These are phyloP conservation scores for Notiomystis cincta DNA, from an alignment of 2,113 vertebrate genomes.

Conservation along the genomic window DNA sequence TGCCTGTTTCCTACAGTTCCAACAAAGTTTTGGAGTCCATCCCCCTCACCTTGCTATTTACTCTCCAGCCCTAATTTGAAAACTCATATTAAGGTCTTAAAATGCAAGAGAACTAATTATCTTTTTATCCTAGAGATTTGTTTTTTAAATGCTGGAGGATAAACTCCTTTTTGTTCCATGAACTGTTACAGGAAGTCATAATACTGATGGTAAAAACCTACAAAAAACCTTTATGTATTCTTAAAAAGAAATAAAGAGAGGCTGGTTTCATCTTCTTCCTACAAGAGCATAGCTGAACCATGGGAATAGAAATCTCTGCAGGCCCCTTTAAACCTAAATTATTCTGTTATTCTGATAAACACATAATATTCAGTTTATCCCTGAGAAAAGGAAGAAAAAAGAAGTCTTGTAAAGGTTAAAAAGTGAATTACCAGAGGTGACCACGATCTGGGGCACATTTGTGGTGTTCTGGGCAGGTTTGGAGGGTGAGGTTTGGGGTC, in stretches of 20 bases:
- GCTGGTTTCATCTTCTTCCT: background rate
- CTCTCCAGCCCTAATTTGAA: background rate
- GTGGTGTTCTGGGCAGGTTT: fast-evolving
- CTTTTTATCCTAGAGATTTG: background rate
- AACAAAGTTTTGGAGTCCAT: background rate
- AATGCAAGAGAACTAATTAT: background rate
- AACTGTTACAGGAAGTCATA: background rate
- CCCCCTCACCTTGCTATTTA: background rate
- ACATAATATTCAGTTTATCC: background rate
- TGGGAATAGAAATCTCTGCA: background rate
- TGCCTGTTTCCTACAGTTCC: background rate
- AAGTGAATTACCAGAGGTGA: background rate
- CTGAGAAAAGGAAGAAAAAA: background rate
- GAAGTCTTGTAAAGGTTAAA: background rate
- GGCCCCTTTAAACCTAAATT: background rate
- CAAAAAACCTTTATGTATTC: background rate
- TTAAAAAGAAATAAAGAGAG: background rate
- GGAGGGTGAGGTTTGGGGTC: background rate
- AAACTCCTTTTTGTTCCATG: background rate
- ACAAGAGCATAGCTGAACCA: fast-evolving
- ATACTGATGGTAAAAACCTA: background rate
- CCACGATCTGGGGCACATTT: fast-evolving
- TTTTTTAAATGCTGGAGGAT: background rate
- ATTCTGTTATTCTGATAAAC: background rate
- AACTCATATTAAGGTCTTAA: background rate